Percentiles rank a stretch among this genome's conserved stretches.
These are phyloP conservation scores for Rhea pennata DNA, from an alignment of 2,113 vertebrate species.

Conservation along the genomic window DNA sequence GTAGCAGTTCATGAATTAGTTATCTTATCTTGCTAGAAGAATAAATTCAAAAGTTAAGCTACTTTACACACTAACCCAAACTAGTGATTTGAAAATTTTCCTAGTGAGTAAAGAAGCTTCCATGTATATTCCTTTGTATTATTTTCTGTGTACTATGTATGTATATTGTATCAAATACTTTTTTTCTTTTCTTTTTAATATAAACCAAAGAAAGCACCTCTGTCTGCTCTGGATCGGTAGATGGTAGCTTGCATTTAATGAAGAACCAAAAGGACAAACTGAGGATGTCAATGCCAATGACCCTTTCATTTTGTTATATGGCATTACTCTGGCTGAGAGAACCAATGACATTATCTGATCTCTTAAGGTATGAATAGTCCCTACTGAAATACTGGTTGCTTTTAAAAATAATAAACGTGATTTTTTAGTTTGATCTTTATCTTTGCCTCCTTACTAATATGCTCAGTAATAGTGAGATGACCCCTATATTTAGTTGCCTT, in stretches of 20 bases:
- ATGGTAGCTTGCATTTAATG: constrained; percentile 68
- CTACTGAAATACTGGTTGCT: neutral
- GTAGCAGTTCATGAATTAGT: neutral
- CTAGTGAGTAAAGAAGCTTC: neutral
- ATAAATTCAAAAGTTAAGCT: neutral
- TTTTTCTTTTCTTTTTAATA: neutral
- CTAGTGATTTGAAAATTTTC: neutral
- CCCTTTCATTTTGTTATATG: constrained; percentile 81
- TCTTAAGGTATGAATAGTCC: constrained; percentile 75
- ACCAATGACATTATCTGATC: constrained; percentile 78
- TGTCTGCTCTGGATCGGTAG: constrained; percentile 78
- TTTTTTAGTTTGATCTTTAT: neutral
- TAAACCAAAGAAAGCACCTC: constrained; percentile 49
- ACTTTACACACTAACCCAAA: neutral
- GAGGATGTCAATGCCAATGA: constrained; percentile 79
- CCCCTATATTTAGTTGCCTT: neutral
- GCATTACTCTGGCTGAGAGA: constrained; percentile 83
- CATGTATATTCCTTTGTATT: neutral
- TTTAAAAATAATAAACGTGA: neutral
- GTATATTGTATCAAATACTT: neutral
- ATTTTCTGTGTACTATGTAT: neutral
- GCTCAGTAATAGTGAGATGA: neutral
- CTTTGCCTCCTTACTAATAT: neutral
- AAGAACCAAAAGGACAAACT: constrained; percentile 46
- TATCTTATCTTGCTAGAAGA: neutral